phyloP scores from a whole-genome alignment of 2,113 vertebrate genomes.

The Spilogale gracilis region DNA sequence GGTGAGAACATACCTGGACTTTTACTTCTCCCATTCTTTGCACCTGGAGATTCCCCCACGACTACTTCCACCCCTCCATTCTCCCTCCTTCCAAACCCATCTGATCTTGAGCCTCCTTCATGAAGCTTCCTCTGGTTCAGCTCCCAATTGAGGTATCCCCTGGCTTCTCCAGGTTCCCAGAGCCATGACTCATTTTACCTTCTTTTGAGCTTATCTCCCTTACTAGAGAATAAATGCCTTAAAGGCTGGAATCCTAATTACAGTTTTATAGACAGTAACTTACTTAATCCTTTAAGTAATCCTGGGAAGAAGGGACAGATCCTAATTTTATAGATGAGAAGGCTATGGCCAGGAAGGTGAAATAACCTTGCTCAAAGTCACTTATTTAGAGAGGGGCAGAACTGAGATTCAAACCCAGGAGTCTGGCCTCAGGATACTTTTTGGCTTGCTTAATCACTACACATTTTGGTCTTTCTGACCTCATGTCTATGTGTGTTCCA shows the following conservation, averaged over 20 bases:
- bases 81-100: too few species aligned
- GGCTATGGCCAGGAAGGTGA: background rate
- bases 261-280: background rate
- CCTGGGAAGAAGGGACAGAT: background rate
- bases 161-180: background rate
- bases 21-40: background rate
- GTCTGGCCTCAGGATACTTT: accelerated
- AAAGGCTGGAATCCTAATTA: background rate
- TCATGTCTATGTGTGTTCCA: background rate
- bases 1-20: background rate
- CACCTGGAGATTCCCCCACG: background rate
- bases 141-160: background rate
- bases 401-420: background rate
- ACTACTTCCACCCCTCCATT: accelerated
- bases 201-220: background rate
- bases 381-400: background rate
- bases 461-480: background rate
- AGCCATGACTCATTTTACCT: background rate
- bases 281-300: background rate
- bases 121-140: background rate
- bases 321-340: background rate
- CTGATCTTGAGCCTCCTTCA: too few species aligned
- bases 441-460: background rate
- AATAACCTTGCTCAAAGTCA: background rate
- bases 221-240: background rate